Evolutionary conservation across 1,140 invertebrate species (phyloP).

Genomic region (Drosophila sulfurigaster): DNA sequence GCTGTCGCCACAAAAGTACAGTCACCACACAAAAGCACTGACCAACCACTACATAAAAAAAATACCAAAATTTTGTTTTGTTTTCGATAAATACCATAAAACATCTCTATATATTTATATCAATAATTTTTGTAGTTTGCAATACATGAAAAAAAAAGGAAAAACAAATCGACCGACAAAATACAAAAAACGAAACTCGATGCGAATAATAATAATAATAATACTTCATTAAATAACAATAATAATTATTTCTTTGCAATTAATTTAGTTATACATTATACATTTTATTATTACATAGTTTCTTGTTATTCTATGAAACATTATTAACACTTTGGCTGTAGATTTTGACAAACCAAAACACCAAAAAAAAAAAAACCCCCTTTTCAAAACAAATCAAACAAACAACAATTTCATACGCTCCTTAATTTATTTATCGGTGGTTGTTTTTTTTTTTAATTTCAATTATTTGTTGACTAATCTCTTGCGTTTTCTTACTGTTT

Average conservation of each 20-base stretch:
- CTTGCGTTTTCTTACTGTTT: conserved; percentile 59
- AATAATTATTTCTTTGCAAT: conserved; percentile 58
- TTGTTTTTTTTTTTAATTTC: conserved; percentile 57
- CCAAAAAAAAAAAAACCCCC: conserved; percentile 38
- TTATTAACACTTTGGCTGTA: conserved; percentile 83
- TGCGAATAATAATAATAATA: conserved; percentile 45
- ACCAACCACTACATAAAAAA: conserved; percentile 41
- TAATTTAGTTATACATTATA: conserved; percentile 66
- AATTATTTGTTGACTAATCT: conserved; percentile 67
- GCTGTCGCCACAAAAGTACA: conserved; percentile 47
- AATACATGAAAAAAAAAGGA: conserved; percentile 51
- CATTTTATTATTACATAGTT: conserved; percentile 34
- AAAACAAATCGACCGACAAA: conserved; percentile 22
- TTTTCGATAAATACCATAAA: conserved; percentile 55
- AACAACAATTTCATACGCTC: conserved; percentile 61
- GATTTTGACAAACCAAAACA: conserved; percentile 76
- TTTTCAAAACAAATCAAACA: conserved; percentile 46
- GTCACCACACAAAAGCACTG: conserved; percentile 62
- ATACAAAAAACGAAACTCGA: conserved; percentile 24
- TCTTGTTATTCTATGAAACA: conserved; percentile 62
- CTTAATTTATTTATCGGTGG: conserved; percentile 68
- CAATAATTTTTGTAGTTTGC: conserved; percentile 72
- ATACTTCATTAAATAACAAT: conserved; percentile 58
- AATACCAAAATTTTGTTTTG: conserved; percentile 74
- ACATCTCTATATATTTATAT: conserved; percentile 8